Base-by-base conservation (phyloP, 1,140 invertebrate genomes). In the Drosophila arawakana region DNA sequence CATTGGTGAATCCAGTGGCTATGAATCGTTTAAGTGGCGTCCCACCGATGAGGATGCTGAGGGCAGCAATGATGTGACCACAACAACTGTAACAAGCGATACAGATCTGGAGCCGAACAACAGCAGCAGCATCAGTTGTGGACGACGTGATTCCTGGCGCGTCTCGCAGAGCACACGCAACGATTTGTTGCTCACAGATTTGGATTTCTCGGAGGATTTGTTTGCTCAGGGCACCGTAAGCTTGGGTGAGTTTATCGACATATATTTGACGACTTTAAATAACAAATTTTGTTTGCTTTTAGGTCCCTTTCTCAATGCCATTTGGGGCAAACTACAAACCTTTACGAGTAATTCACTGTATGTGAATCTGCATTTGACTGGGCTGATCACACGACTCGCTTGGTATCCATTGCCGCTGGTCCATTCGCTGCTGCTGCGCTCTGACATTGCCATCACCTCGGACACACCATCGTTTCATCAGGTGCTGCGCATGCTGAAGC, bases 401-500 rank as follows among this genome's bases (percentile, higher is more conserved):
- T 95, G 96, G 46, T 98, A 98, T 92, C 96, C 98, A 0, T 96
- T 98, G 73, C 97, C 97, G 3, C 92, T 99, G 13, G 93, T 99
- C 7, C 95, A 96, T 54, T 97, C 97, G 0, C 96, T 98, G 91
- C 93, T 99, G 34, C 93, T 99, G 9, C 97, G 97, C 90, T 95
- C 97, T 70, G 96, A 96, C 63, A 95, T 98, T 58, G 95, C 97
- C 58, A 95, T 98, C 81, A 97, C 98, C 90, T 97, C 97, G 2
- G 96, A 96, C 83, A 96, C 98, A 75, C 96, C 97, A 91, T 98
- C 97, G 13, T 93, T 99, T 57, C 96, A 97, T 93, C 97, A 98
- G 94, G 97, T 98, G 81, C 93, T 97, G 79, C 96, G 94, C 73
- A 96, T 95, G 77, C 93, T 98, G n/a, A 97, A 97, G 82, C 96